These are phyloP conservation scores for Drosophila stalkeri DNA, from an alignment of 2,888 invertebrate genomes.

Conservation along the genomic window DNA sequence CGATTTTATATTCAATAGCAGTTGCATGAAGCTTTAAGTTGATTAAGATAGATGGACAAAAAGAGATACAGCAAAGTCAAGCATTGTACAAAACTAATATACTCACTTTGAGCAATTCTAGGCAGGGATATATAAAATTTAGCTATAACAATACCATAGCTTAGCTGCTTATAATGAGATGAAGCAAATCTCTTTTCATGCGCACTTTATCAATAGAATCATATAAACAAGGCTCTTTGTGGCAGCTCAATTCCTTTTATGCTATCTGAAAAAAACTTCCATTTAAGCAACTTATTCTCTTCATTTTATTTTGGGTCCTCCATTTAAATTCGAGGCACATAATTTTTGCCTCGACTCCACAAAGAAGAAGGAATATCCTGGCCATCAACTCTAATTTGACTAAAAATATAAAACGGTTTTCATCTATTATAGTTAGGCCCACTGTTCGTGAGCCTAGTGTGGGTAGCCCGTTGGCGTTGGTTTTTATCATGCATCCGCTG, in stretches of 20 bases:
- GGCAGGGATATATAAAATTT: too few species aligned
- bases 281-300: neutral
- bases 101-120: neutral
- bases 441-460: constrained; percentile 22
- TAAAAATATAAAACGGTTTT: constrained; percentile 45
- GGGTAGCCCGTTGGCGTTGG: constrained; percentile 12
- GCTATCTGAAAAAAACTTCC: too few species aligned
- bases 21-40: too few species aligned
- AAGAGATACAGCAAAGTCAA: too few species aligned
- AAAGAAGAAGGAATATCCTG: neutral
- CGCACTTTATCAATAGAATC: too few species aligned
- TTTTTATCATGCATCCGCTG: constrained; percentile 51
- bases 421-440: constrained; percentile 46
- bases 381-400: constrained; percentile 31
- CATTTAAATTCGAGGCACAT: constrained; percentile 23
- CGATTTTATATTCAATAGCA: too few species aligned
- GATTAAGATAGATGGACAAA: too few species aligned
- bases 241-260: neutral
- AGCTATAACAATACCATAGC: too few species aligned
- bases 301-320: neutral
- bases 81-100: neutral
- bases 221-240: too few species aligned
- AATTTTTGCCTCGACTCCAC: constrained; percentile 4
- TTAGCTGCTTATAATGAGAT: neutral
- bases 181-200: neutral